phyloP scores from a whole-genome alignment of 2,797 vertebrate species.

The Champsocephalus esox region DNA sequence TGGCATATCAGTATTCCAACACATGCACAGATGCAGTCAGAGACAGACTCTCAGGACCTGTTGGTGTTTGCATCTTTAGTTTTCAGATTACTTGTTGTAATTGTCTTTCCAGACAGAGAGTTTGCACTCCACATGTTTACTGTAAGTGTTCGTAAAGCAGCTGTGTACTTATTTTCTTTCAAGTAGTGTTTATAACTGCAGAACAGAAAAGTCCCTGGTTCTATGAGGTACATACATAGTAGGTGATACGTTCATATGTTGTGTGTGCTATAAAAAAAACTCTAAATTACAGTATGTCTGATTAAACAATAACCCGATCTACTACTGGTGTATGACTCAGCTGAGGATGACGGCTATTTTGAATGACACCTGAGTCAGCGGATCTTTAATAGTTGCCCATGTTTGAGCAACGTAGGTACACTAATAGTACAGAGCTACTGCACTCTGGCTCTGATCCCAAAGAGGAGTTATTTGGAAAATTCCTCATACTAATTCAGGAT shows the following conservation, averaged over 20 bases:
- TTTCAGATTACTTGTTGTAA: slow-evolving; percentile 56
- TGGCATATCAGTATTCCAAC: slow-evolving; percentile 78
- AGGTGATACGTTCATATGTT: slow-evolving; percentile 22
- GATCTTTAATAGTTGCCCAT: slow-evolving; percentile 35
- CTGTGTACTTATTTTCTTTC: slow-evolving; percentile 62
- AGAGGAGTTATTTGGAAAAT: slow-evolving; percentile 54
- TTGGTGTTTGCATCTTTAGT: slow-evolving; percentile 62
- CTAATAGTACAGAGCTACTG: slow-evolving; percentile 47
- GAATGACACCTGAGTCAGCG: slow-evolving; percentile 52
- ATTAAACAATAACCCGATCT: slow-evolving; percentile 39
- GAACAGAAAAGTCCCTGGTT: slow-evolving; percentile 40
- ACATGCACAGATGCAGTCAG: slow-evolving; percentile 45
- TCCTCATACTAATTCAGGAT: slow-evolving; percentile 33
- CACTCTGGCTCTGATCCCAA: slow-evolving; percentile 65
- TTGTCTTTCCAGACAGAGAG: slow-evolving; percentile 75
- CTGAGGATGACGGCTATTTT: slow-evolving; percentile 38
- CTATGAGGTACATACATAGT: slow-evolving; percentile 50
- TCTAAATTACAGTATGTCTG: slow-evolving; percentile 20
- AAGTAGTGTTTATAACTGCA: slow-evolving; percentile 44
- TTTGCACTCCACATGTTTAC: slow-evolving; percentile 81
- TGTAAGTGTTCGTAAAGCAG: slow-evolving; percentile 75
- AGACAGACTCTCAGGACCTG: slow-evolving; percentile 73
- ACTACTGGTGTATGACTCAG: slow-evolving; percentile 39
- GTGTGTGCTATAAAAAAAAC: slow-evolving; percentile 18
- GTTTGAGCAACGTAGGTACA: slow-evolving; percentile 52